phyloP scores from a whole-genome alignment of 2,113 vertebrate genomes.

The Rhipidura dahli region DNA sequence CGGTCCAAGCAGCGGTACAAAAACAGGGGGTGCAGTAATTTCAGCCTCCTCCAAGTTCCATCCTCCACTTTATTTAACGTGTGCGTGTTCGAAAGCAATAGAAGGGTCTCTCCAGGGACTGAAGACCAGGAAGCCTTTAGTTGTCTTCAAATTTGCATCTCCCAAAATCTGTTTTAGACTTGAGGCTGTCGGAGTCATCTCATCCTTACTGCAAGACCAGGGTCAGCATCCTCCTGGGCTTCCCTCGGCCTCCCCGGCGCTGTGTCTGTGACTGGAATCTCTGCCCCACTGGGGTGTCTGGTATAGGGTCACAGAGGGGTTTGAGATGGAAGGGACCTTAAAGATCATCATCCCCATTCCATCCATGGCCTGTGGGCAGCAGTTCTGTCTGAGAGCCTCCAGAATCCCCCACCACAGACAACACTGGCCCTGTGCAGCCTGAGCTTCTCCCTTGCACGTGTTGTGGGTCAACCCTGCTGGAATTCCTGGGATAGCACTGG shows the following conservation, averaged over 20 bases:
- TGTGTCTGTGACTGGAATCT: background rate
- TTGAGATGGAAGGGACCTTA: background rate
- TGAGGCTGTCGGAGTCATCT: background rate
- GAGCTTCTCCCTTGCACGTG: fast-evolving
- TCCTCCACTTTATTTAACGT: background rate
- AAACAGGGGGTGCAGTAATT: background rate
- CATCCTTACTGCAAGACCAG: background rate
- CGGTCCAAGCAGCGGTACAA: background rate
- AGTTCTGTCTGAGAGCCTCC: background rate
- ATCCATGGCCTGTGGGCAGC: background rate
- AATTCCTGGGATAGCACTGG: background rate
- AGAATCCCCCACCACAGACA: background rate
- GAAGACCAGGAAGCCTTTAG: background rate
- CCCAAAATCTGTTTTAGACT: background rate
- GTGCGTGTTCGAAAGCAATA: background rate
- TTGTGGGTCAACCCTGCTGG: too few relatives aligned
- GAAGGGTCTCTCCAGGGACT: background rate
- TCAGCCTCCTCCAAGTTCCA: background rate
- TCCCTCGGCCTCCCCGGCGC: background rate
- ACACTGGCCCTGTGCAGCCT: background rate
- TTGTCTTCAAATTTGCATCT: background rate
- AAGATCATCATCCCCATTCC: too few relatives aligned
- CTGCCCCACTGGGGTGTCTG: background rate
- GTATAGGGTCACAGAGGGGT: background rate
- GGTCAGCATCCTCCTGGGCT: background rate